phyloP scores from a whole-genome alignment of 2,113 vertebrate species.

The Gambusia affinis region DNA sequence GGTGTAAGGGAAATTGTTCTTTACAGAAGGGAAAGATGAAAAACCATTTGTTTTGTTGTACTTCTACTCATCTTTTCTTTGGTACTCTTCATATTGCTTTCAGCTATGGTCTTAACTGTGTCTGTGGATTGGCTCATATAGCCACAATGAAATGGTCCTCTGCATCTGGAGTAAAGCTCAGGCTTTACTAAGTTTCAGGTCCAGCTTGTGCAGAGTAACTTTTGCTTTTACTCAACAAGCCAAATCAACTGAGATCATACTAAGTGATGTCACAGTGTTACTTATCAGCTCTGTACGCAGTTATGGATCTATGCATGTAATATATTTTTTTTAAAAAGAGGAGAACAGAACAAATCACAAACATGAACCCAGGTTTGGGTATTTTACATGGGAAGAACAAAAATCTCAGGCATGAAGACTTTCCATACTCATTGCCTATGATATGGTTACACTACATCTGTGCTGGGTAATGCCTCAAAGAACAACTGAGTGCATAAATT shows the following conservation, averaged over 20 bases:
- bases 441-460: not conserved
- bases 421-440: not conserved
- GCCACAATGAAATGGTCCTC: not conserved
- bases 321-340: too few species aligned
- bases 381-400: not conserved
- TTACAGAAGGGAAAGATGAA: too few species aligned
- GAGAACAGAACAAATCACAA: not conserved
- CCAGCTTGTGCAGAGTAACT: not conserved
- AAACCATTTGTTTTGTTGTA: not conserved
- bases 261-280: not conserved
- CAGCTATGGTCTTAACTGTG: not conserved
- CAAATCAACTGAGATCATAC: not conserved
- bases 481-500: not conserved
- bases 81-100: conserved; percentile 16
- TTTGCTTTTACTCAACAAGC: not conserved
- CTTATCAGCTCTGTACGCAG: not conserved
- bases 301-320: too few species aligned
- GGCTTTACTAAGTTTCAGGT: not conserved
- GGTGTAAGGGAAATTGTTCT: conserved; percentile 4
- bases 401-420: not conserved
- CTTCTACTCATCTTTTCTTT: not conserved
- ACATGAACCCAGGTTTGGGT: not conserved
- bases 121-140: not conserved
- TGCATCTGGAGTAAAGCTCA: not conserved
- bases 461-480: not conserved